Conservation (phyloP, 2,797 vertebrate species). For the Vespertilio murinus region DNA sequence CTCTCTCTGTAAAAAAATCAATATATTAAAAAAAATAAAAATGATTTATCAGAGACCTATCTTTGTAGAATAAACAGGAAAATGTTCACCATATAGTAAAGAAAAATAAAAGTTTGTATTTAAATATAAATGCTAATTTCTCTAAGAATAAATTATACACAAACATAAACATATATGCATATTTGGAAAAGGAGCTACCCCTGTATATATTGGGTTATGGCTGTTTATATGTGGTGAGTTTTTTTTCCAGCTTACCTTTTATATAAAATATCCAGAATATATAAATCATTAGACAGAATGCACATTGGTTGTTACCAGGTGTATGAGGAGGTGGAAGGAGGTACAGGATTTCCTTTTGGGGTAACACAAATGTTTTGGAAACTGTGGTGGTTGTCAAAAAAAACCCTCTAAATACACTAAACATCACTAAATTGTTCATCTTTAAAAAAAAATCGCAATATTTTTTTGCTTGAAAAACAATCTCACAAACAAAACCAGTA, state of each 20-base stretch:
- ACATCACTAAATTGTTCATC: neutral
- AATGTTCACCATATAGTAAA: neutral
- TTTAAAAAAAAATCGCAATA: neutral
- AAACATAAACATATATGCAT: neutral
- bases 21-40: too few relatives aligned
- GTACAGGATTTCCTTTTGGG: neutral
- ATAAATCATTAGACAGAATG: neutral
- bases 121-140: neutral
- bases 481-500: neutral
- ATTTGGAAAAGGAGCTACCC: neutral
- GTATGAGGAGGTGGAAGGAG: too few relatives aligned
- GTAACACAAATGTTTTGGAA: neutral
- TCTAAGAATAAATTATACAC: neutral
- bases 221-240: neutral
- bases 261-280: neutral
- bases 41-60: neutral
- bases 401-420: neutral
- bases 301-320: neutral
- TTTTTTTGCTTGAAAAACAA: neutral
- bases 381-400: neutral
- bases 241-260: neutral
- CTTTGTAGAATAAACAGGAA: neutral
- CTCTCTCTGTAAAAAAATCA: too few relatives aligned
- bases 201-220: neutral
- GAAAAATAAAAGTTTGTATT: neutral